These are phyloP conservation scores for Eptatretus atami DNA, from an alignment of 2,797 vertebrate genomes.

Conservation along the genomic window DNA sequence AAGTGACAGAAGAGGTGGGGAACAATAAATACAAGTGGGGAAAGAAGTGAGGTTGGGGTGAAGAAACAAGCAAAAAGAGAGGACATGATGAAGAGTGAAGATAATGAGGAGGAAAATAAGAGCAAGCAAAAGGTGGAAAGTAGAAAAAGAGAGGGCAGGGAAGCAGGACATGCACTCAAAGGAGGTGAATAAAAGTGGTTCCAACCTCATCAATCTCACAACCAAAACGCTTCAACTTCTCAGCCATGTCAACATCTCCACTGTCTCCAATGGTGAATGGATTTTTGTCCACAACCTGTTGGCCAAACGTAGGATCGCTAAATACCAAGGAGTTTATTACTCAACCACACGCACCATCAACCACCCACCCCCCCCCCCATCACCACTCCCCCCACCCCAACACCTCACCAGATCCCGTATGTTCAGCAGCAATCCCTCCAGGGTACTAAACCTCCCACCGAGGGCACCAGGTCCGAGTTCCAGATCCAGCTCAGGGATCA, in stretches of 20 bases:
- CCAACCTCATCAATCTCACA: slow-evolving; percentile 32
- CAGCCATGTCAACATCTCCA: slow-evolving; percentile 10
- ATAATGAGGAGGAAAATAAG: neutral
- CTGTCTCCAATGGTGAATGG: slow-evolving; percentile 65
- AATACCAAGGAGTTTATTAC: neutral
- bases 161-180: neutral
- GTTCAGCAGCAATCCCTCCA: slow-evolving; percentile 63
- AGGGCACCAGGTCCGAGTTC: slow-evolving; percentile 67
- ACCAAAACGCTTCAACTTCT: slow-evolving; percentile 32
- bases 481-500: slow-evolving; percentile 67
- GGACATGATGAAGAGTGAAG: neutral
- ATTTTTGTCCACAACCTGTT: slow-evolving; percentile 36
- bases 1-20: too few species aligned
- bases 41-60: neutral
- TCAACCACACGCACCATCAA: neutral
- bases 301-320: neutral
- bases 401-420: slow-evolving; percentile 32
- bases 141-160: neutral
- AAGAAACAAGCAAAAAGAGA: neutral
- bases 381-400: too few species aligned
- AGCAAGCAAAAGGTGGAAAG: neutral
- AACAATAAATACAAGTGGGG: too few species aligned
- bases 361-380: too few species aligned
- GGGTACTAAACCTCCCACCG: slow-evolving; percentile 66
- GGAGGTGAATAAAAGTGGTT: neutral